A percentile compares a stretch with the other conserved stretches of the same genome.
These are phyloP conservation scores for Trichomycterus rosablanca DNA, from an alignment of 2,113 vertebrate species.

Conservation along the genomic window DNA sequence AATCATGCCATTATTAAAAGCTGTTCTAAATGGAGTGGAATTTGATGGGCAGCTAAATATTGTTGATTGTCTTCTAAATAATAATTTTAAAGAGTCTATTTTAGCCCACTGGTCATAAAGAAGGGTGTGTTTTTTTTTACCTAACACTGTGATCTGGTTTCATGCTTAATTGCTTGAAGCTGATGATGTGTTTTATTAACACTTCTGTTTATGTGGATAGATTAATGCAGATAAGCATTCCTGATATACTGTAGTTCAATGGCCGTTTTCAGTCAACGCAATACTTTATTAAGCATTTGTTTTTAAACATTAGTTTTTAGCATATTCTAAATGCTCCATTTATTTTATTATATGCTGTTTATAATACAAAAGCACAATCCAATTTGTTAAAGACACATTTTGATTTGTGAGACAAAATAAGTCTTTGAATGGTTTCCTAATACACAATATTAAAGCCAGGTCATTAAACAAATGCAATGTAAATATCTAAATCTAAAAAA, in stretches of 20 bases:
- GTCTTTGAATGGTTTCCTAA: no score
- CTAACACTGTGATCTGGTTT: background rate
- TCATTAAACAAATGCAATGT: no score
- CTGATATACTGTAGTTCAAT: conserved; percentile 53
- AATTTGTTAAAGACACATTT: no score
- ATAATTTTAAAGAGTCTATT: background rate
- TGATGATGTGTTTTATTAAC: conserved; percentile 14
- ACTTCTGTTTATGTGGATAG: conserved; percentile 52
- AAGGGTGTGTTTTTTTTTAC: background rate
- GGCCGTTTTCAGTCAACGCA: conserved; percentile 44
- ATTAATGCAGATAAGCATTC: conserved; percentile 65
- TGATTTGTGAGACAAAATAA: no score
- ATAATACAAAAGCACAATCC: no score
- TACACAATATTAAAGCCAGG: no score
- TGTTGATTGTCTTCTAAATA: conserved; percentile 10
- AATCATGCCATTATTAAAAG: background rate
- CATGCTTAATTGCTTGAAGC: background rate
- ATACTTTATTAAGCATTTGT: conserved; percentile 18
- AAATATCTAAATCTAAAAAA: background rate
- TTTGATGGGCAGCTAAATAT: conserved; percentile 30
- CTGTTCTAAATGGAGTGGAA: conserved; percentile 10
- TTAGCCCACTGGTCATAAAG: conserved; percentile 7
- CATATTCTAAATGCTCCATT: background rate
- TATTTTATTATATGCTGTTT: background rate
- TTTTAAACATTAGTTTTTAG: background rate